Evolutionary conservation across 2,888 invertebrate genomes (phyloP).

Genomic region (Trypoxylon attenuatum): DNA sequence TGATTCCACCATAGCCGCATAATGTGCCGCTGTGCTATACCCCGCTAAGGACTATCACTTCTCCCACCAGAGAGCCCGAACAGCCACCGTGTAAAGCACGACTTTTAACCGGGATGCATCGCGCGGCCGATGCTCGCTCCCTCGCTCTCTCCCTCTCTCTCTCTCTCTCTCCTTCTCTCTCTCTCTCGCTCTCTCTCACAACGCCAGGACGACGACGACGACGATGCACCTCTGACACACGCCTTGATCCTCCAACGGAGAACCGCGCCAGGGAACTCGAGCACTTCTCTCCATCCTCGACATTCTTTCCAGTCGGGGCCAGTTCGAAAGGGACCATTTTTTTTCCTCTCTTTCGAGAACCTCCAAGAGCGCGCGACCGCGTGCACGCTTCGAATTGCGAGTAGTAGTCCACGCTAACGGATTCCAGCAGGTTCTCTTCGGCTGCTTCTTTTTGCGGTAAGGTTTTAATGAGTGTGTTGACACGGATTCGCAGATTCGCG

Average conservation of each 20-base stretch:
- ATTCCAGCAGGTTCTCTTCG: not conserved
- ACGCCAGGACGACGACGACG: no score
- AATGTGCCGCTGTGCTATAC: slow-evolving; percentile 67
- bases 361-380: not conserved
- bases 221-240: not conserved
- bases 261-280: not conserved
- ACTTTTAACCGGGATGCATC: slow-evolving; percentile 60
- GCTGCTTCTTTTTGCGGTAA: not conserved
- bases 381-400: not conserved
- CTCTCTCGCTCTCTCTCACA: no score
- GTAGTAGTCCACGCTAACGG: not conserved
- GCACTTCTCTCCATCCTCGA: not conserved
- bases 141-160: no score
- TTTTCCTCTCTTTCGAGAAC: not conserved
- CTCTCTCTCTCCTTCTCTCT: no score
- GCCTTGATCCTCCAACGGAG: not conserved
- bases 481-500: not conserved
- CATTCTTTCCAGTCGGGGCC: not conserved
- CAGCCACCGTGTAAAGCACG: slow-evolving; percentile 65
- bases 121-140: not conserved
- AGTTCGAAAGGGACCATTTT: not conserved
- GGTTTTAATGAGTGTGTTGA: not conserved
- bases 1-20: slow-evolving; percentile 72
- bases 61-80: slow-evolving; percentile 69
- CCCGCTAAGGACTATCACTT: slow-evolving; percentile 72